Conservation (phyloP, 2,113 vertebrate genomes). For the Tychaedon coryphoeus region DNA sequence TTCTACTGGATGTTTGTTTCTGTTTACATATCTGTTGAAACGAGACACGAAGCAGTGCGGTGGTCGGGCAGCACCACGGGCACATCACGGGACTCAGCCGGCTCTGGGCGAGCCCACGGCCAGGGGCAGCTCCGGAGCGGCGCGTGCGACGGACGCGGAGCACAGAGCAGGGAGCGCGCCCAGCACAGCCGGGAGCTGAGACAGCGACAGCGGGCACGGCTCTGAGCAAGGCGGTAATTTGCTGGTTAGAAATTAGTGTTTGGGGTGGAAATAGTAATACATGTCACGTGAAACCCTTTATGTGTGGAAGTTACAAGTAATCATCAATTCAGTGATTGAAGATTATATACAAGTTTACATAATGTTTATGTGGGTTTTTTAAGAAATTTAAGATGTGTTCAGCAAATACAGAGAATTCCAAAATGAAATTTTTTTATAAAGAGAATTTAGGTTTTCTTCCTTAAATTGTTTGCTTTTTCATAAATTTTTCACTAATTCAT, state of each 20-base stretch:
- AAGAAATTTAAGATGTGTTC: neutral
- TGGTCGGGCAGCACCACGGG: neutral
- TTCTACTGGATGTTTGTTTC: slow-evolving; percentile 66
- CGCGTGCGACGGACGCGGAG: no score
- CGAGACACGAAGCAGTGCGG: neutral
- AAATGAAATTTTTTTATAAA: neutral
- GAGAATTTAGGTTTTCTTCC: neutral
- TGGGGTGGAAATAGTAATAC: neutral
- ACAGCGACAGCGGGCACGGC: neutral
- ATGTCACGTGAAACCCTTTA: neutral
- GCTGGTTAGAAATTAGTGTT: neutral
- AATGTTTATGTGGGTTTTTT: neutral
- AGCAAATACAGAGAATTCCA: neutral
- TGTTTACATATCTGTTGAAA: slow-evolving; percentile 62
- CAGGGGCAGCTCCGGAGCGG: neutral
- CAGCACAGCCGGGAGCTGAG: neutral
- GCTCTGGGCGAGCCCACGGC: neutral
- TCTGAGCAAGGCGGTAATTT: neutral
- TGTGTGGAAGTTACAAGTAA: neutral
- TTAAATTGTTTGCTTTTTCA: neutral
- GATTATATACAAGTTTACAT: slow-evolving; percentile 14
- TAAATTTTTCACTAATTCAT: neutral
- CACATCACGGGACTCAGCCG: neutral
- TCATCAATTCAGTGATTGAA: neutral
- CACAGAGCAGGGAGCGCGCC: no score